Base-by-base conservation (phyloP, 2,888 invertebrate species). In the Charanyca ferruginea region DNA sequence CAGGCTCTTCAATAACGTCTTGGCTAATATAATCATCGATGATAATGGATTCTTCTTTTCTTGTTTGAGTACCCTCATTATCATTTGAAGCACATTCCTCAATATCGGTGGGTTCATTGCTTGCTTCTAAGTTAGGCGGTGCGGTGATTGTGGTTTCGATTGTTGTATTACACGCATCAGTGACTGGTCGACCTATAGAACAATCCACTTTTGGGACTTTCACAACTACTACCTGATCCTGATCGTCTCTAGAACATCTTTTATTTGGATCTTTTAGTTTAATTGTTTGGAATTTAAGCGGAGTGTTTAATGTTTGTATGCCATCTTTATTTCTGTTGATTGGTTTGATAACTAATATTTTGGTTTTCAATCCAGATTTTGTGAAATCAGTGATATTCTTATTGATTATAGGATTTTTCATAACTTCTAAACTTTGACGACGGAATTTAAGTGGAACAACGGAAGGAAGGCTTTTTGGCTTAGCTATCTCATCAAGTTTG, bases 201-300 rank as follows among this genome's bases (percentile, higher is more conserved):
- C 90, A 85, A 38, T 94, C 93, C 16, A 94, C 92, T 85, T 91
- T 91, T 61, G 95, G 95, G 63, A 95, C 91, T 85, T 94, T 90
- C 0, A 94, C 94, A 42, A 94, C 91, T 58, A 92, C 89, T 57
- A 94, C 90, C 88, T 94, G 93, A 79, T 94, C 94, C 51, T 89
- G 91, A 66, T 91, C 91, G 73, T 93, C 90, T 76, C 78, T 89
- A 8, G 84, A 77, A 63, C 80, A 82, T 62, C 71, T 83, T 74
- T 91, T 92, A 70, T 80, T 90, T n/a, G 91, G 87, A 74, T 94
- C 94, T 81, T 94, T 80, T 97, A 99, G 92, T 98, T 99, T 95
- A 97, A 98, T 88, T 96, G 94, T 95, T 86, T 94, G 94, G 73
- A 93, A 94, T 83, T 94, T 94, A 16, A 94, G 79, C 23, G 94